phyloP scores from a whole-genome alignment of 2,797 vertebrate species.

The Crenichthys baileyi region DNA sequence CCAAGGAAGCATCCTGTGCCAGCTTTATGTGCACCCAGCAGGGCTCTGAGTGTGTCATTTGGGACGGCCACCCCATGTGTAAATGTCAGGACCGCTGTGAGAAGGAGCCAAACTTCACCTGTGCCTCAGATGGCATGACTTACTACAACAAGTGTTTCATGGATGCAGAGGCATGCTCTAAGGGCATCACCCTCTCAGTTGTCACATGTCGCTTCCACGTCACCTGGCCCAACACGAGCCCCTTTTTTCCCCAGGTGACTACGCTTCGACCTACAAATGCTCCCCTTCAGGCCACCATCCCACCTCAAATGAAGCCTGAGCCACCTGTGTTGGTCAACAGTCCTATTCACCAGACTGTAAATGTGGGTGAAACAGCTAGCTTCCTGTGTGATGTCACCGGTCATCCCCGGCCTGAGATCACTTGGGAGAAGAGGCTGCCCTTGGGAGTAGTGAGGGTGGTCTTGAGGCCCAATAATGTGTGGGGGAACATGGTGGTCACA shows the following conservation, averaged over 20 bases:
- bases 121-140: slow-evolving; percentile 96
- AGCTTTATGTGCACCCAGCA: slow-evolving; percentile 95
- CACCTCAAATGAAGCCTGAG: slow-evolving; percentile 72
- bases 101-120: slow-evolving; percentile 95
- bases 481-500: slow-evolving; percentile 93
- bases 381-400: slow-evolving; percentile 91
- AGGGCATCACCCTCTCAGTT: slow-evolving; percentile 87
- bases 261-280: slow-evolving; percentile 87
- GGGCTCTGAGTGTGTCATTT: slow-evolving; percentile 96
- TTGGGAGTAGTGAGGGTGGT: slow-evolving; percentile 83
- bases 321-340: slow-evolving; percentile 82
- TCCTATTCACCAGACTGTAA: slow-evolving; percentile 85
- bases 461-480: slow-evolving; percentile 91
- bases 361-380: slow-evolving; percentile 90
- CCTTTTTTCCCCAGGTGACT: slow-evolving; percentile 83
- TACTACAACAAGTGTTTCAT: slow-evolving; percentile 99
- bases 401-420: slow-evolving; percentile 88
- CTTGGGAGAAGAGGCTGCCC: slow-evolving; percentile 90
- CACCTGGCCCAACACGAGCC: slow-evolving; percentile 92
- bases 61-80: slow-evolving; percentile 95
- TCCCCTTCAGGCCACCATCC: slow-evolving; percentile 82
- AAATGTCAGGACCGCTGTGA: slow-evolving; percentile 96
- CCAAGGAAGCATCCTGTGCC: slow-evolving; percentile 90
- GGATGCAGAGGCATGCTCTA: slow-evolving; percentile 97
- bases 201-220: slow-evolving; percentile 90